Evolutionary conservation across 2,888 invertebrate genomes (phyloP), one percentile per base, ranked within the genome.

Genomic region (Cephus sareptanus): DNA sequence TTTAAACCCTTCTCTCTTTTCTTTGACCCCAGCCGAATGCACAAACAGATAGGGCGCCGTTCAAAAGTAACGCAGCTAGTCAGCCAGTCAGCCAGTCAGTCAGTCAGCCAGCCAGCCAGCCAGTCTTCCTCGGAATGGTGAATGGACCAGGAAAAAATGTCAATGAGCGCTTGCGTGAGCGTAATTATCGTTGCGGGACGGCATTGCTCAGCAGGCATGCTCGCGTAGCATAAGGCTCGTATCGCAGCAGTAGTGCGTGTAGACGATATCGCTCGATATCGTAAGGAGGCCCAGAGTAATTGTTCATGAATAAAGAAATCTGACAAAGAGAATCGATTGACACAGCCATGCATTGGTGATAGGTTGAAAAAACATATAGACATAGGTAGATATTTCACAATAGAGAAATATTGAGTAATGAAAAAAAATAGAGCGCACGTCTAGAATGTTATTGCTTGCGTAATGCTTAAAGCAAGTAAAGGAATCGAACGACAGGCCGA

Each of bases 91-190:
- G 13, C 81, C 76, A 76, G 73, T 73, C 76, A 74, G 40, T 40
- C 40, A 35, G 37, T 13, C 37, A 37, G 3, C 3, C 35, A 35
- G 35, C 1, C 13, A 37, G 13, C 81, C 76, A 76, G 73, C 75
- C 76, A 74, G 40, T 40, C 40, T 40, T 40, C 15, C 40, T 56
- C 56, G 79, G 83, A 84, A 78, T 85, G 83, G 89, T 89, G 90
- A 90, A 90, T 90, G 90, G 87, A 88, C 85, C 85, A 79, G 77
- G 78, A 79, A 79, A 81, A 81, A 84, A 84, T 81, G 83, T 84
- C 84, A 85, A 84, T 82, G 82, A 84, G 83, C 81, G 83, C 40
- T 88, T 87, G 85, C 86, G 86, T 86, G 81, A 82, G 78, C 79
- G 73, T 84, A 85, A 83, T 84, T 81, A 82, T 80, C 80, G 15